Evolutionary conservation across 2,888 invertebrate species (phyloP), one percentile per base, ranked within the genome.

Genomic region (Lepidochitona cinerea): DNA sequence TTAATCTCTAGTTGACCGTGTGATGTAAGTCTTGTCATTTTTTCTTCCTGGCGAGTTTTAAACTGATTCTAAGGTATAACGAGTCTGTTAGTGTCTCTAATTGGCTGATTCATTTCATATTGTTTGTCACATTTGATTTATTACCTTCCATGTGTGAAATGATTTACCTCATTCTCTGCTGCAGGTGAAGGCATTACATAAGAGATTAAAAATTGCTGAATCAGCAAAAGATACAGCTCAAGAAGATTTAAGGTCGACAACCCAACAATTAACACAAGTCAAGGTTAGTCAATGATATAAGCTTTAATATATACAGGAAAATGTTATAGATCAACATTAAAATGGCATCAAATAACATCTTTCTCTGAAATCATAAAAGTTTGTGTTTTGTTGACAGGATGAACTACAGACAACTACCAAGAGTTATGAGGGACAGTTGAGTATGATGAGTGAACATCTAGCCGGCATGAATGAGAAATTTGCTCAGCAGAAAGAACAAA

Each of bases 401-500:
- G 95, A 95, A 88, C 91, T 95, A 66, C 92, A 92, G 77, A 93
- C 93, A n/a, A 93, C 93, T 1, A 93, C 92, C 36, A 86, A 90
- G 49, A 92, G 91, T 93, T 92, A 96, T 92, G 94, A 94, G 88
- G 91, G 92, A 37, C 95, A 95, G 87, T 91, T 95, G 71, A 94
- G 94, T 84, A 94, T 94, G 74, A 94, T 95, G 94, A 94, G 94
- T 80, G 95, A 95, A 84, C 95, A 95, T 90, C 91, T 95, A 83
- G 95, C 95, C 26, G 93, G 93, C 70, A 93, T 95, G 92, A 95
- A 95, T 91, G 97, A 97, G 83, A 96, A 96, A 91, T 93, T 98
- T 68, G 94, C 97, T 32, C 91, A 91, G 71, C 95, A 96, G 87
- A 94, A 95, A 88, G 96, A 96, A 91, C 93, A 94, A 88, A 94